phyloP scores from a whole-genome alignment of 1,140 invertebrate species.

The Harpegnathos saltator region DNA sequence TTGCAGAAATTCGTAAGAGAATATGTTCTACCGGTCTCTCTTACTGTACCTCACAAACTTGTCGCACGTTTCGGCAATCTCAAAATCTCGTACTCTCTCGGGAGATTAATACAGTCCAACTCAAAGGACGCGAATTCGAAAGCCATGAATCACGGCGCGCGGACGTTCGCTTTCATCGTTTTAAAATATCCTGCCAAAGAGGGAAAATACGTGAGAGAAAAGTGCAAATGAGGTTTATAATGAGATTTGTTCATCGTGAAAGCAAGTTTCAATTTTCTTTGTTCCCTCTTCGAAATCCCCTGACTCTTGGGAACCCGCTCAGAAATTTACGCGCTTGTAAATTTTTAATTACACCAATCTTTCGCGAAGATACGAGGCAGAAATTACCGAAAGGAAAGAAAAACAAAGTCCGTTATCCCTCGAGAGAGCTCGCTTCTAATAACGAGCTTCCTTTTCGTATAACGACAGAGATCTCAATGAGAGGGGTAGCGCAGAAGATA shows the following conservation, averaged over 20 bases:
- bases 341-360: conserved; percentile 32
- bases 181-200: background rate
- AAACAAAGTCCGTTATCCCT: conserved; percentile 60
- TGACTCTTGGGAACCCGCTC: background rate
- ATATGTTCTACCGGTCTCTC: conserved; percentile 9
- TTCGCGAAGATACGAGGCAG: background rate
- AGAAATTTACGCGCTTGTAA: background rate
- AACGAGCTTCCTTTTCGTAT: conserved; percentile 24
- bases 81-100: no score
- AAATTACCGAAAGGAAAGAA: conserved; percentile 51
- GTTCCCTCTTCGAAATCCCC: background rate
- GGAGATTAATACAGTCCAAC: no score
- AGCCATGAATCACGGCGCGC: no score
- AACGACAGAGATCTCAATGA: conserved; percentile 4
- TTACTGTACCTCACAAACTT: conserved; percentile 3
- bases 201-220: background rate
- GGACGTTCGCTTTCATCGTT: no score
- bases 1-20: conserved; percentile 31
- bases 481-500: conserved; percentile 19
- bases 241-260: background rate
- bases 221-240: background rate
- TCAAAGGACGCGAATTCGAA: no score
- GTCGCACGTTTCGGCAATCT: no score
- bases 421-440: conserved; percentile 32
- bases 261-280: background rate